Evolutionary conservation across 1,140 invertebrate genomes (phyloP).

Genomic region (Harpegnathos saltator): DNA sequence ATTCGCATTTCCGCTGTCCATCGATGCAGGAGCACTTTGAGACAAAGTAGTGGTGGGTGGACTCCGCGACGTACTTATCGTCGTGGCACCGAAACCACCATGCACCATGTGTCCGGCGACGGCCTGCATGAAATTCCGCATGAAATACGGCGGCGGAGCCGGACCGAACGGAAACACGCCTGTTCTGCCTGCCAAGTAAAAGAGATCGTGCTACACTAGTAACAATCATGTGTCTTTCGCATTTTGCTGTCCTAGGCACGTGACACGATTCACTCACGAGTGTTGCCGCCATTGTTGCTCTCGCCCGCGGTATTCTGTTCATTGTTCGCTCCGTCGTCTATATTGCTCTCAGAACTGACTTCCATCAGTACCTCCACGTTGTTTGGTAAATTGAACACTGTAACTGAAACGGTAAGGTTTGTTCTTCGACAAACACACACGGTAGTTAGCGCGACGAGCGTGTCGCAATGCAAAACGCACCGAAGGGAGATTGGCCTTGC

Average conservation of each 20-base stretch:
- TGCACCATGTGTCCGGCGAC: slow-evolving; percentile 81
- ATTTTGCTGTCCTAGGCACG: background rate
- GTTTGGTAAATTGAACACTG: slow-evolving; percentile 84
- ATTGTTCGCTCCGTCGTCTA: slow-evolving; percentile 74
- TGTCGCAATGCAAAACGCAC: slow-evolving; percentile 60
- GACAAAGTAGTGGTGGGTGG: slow-evolving; percentile 54
- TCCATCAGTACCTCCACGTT: slow-evolving; percentile 90
- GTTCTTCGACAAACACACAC: background rate
- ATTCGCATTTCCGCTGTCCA: slow-evolving; percentile 73
- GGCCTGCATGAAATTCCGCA: slow-evolving; percentile 89
- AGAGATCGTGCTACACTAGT: background rate
- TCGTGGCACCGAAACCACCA: slow-evolving; percentile 65
- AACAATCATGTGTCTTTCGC: background rate
- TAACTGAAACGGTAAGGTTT: slow-evolving; percentile 69
- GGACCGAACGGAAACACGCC: slow-evolving; percentile 75
- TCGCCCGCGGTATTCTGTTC: slow-evolving; percentile 79
- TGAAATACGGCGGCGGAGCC: slow-evolving; percentile 84
- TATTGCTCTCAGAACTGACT: slow-evolving; percentile 88
- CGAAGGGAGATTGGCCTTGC: slow-evolving; percentile 75
- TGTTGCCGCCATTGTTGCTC: slow-evolving; percentile 76
- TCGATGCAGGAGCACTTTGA: slow-evolving; percentile 26
- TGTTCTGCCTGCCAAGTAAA: slow-evolving; percentile 58
- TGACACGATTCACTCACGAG: slow-evolving; percentile 25
- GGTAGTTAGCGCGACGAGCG: background rate
- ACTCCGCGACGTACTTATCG: slow-evolving; percentile 40